Evolutionary conservation across 2,888 invertebrate genomes (phyloP), one percentile per base, ranked within the genome.

Genomic region (Dioctria linearis): DNA sequence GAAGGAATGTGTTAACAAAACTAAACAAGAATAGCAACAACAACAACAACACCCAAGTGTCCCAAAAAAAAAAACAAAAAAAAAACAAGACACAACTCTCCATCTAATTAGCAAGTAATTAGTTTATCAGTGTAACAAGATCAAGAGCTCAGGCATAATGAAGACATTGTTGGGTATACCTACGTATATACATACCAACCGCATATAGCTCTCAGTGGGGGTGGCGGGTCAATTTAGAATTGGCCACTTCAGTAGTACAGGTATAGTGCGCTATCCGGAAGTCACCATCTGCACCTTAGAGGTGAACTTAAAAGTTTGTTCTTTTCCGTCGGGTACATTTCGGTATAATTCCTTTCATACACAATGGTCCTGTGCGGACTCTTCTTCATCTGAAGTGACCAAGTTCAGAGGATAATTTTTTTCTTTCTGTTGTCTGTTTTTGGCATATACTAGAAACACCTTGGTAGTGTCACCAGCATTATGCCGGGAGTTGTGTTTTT

Each of bases 401-500:
- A 57, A n/a, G 42, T 73, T 42, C 57, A 73, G 59, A 57, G 57
- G 73, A 73, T 57, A 43, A n/a, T 73, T 13, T 54, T 2, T 11
- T 11, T 54, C 1, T 25, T 25, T 25, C 25, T 25, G 25, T 25
- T 25, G 0, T 25, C 25, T 25, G 25, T 25, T 25, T 25, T 25
- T 25, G 25, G 25, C 25, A 25, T 25, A 25, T 25, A 25, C 25
- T 25, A n/a, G 4, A 9, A 65, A 65, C 51, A 9, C 51, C 51
- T 51, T 51, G 11, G 39, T 42, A 39, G 37, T 42, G 76, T 25
- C 25, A 25, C 25, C 25, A 25, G 25, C 25, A 25, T 40, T 13
- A 92, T 92, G 92, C 91, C 92, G 78, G 93, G 93, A 83, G 93
- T 94, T 5, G 91, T 94, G 82, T 94, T 94, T 85, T 87, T 94